These are phyloP conservation scores for Montipora foliosa DNA, from an alignment of 64 coral and sea anemone genomes.

Conservation along the genomic window DNA sequence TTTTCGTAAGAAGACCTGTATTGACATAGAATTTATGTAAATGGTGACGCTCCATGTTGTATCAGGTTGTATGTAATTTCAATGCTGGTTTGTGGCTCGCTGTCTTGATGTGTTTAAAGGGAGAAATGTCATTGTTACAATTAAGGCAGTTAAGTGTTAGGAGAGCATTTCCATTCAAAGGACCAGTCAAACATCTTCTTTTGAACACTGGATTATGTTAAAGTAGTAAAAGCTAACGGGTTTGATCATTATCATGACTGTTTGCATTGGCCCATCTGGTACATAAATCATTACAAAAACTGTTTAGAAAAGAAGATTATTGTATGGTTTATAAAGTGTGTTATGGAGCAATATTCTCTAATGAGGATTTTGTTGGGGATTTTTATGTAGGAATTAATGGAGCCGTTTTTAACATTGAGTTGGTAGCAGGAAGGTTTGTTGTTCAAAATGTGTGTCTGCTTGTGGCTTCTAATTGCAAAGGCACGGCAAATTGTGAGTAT, in stretches of 20 bases:
- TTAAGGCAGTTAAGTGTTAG: not conserved
- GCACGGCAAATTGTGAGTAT: too few species aligned
- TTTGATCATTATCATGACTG: not conserved
- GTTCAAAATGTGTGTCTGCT: too few species aligned
- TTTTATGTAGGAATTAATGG: too few species aligned
- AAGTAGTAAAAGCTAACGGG: not conserved
- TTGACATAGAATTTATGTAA: not conserved
- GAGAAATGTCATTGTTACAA: not conserved
- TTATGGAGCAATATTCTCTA: not conserved
- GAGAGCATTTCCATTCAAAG: not conserved
- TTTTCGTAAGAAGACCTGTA: not conserved
- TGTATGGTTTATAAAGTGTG: not conserved
- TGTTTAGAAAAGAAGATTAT: not conserved
- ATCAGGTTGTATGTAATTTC: not conserved
- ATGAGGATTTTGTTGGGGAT: too few species aligned
- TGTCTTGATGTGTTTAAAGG: not conserved
- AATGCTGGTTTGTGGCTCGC: not conserved
- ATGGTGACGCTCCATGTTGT: not conserved
- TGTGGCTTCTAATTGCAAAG: too few species aligned
- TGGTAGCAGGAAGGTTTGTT: too few species aligned
- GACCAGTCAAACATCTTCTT: too few species aligned
- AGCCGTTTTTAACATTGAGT: too few species aligned
- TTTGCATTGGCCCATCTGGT: not conserved
- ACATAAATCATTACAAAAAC: not conserved
- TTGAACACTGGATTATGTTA: not conserved